These are phyloP conservation scores for Anorthoa munda DNA, from an alignment of 2,888 invertebrate genomes.

Conservation along the genomic window DNA sequence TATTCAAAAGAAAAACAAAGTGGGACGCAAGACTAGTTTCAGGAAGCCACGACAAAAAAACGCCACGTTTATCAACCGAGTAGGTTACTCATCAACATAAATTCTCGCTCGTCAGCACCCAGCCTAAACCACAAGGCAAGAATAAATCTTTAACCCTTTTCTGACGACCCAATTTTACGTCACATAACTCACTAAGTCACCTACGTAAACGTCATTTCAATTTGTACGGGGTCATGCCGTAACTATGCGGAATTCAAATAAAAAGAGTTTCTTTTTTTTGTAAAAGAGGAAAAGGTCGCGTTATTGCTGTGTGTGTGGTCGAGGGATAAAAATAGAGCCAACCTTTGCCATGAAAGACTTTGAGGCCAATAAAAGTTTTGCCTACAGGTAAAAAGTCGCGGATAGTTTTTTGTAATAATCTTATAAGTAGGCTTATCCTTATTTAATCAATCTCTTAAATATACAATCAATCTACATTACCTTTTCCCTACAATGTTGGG, in stretches of 20 bases:
- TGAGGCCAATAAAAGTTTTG: not conserved
- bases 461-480: no score
- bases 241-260: conserved; percentile 54
- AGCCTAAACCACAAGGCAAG: conserved; percentile 35
- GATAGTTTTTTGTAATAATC: not conserved
- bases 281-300: conserved; percentile 29
- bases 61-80: conserved; percentile 15
- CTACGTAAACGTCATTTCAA: conserved; percentile 64
- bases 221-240: conserved; percentile 52
- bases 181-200: conserved; percentile 61
- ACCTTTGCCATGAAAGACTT: conserved; percentile 1
- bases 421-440: not conserved
- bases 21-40: not conserved
- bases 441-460: no score
- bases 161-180: conserved; percentile 63
- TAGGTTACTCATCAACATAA: conserved; percentile 52
- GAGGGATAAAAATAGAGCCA: conserved; percentile 32
- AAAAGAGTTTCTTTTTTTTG: conserved; percentile 30
- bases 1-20: not conserved
- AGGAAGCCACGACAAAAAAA: not conserved
- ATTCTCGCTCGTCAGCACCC: conserved; percentile 50
- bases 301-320: conserved; percentile 24
- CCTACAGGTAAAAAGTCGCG: not conserved
- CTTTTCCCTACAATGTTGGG: no score
- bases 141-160: conserved; percentile 65